Percentiles rank a stretch among this genome's conserved stretches.
Conservation (phyloP, 2,113 vertebrate species). For the Nestor notabilis region DNA sequence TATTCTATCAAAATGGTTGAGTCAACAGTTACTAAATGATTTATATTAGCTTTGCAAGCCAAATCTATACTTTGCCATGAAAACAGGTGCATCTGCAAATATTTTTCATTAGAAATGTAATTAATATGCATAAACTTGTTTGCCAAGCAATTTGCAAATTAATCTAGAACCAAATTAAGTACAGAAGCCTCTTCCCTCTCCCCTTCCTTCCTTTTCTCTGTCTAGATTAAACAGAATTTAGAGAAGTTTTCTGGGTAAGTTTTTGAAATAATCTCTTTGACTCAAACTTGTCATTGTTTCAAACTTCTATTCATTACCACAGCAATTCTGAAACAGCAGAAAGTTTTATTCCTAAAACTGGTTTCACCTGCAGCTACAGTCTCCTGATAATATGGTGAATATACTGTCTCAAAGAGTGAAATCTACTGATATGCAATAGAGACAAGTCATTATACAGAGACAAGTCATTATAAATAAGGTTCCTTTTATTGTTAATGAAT, state of each 20-base stretch:
- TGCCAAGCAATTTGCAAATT: slow-evolving; percentile 46
- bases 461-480: not conserved
- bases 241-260: not conserved
- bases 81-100: slow-evolving; percentile 58
- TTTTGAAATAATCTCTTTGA: not conserved
- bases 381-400: not conserved
- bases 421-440: not conserved
- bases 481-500: not conserved
- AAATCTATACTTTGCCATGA: not conserved
- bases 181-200: not conserved
- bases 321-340: not conserved
- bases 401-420: not conserved
- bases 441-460: not conserved
- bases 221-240: slow-evolving; percentile 13
- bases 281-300: not conserved
- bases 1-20: not conserved
- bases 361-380: not conserved
- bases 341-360: not conserved
- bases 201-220: rapidly evolving
- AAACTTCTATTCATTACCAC: not conserved
- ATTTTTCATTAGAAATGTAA: slow-evolving; percentile 58
- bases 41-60: not conserved
- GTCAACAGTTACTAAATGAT: not conserved
- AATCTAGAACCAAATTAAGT: slow-evolving; percentile 46
- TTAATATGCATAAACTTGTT: slow-evolving; percentile 60